A percentile compares a stretch with the other conserved stretches of the same genome.
phyloP scores from a whole-genome alignment of 1,140 invertebrate genomes.

The Leptinotarsa defecta region DNA sequence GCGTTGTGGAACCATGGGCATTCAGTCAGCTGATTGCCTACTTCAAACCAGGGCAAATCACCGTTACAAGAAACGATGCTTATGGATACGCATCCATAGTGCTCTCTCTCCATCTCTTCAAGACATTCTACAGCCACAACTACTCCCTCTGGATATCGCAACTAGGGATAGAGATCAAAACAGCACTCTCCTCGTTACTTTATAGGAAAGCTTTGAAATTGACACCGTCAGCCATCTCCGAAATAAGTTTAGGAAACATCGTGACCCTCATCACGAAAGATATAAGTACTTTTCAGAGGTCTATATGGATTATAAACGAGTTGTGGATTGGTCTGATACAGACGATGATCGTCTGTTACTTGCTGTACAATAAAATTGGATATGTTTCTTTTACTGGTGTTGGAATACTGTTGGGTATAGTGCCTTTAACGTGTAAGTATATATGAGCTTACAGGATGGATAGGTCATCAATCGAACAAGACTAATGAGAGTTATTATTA shows the following conservation, averaged over 20 bases:
- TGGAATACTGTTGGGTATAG: slow-evolving; percentile 74
- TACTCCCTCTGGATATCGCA: slow-evolving; percentile 75
- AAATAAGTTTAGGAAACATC: slow-evolving; percentile 84
- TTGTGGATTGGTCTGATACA: slow-evolving; percentile 82
- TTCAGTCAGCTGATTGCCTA: slow-evolving; percentile 36
- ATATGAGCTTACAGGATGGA: neutral
- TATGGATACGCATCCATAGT: slow-evolving; percentile 31
- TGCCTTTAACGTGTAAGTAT: slow-evolving; percentile 67
- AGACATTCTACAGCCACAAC: slow-evolving; percentile 63
- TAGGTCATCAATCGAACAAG: too few relatives aligned
- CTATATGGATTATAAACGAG: slow-evolving; percentile 64
- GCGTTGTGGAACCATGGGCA: slow-evolving; percentile 31
- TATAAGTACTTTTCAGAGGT: slow-evolving; percentile 72
- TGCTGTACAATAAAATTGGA: slow-evolving; percentile 77
- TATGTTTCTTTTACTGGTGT: slow-evolving; percentile 78
- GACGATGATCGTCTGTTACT: slow-evolving; percentile 72
- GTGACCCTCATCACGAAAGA: slow-evolving; percentile 93
- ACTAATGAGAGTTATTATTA: too few relatives aligned
- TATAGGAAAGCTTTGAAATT: slow-evolving; percentile 79
- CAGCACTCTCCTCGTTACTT: slow-evolving; percentile 78
- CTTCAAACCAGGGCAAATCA: slow-evolving; percentile 37
- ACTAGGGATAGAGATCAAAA: slow-evolving; percentile 78
- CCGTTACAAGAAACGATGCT: slow-evolving; percentile 32
- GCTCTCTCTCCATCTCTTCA: slow-evolving; percentile 29
- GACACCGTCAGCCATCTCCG: slow-evolving; percentile 71